Conservation (phyloP, 1,140 invertebrate genomes). For the Drosophila virilis region DNA sequence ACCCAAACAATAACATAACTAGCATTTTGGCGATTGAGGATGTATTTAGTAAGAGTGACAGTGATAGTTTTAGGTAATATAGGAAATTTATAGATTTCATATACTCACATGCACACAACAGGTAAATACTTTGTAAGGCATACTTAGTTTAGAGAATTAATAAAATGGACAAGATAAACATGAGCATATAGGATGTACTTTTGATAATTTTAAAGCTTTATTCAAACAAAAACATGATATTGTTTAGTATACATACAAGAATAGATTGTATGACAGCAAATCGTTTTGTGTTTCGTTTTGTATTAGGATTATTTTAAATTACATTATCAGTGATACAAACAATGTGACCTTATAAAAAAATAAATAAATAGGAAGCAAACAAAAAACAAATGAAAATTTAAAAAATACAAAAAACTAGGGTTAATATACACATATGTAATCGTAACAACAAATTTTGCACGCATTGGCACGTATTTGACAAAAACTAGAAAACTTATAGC, state of each 20-base stretch:
- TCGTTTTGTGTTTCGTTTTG: constrained; percentile 38
- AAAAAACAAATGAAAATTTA: constrained; percentile 40
- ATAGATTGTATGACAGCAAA: constrained; percentile 42
- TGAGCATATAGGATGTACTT: constrained; percentile 32
- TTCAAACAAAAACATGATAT: constrained; percentile 38
- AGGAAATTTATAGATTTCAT: constrained; percentile 33
- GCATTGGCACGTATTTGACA: constrained; percentile 60
- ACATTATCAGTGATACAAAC: constrained; percentile 76
- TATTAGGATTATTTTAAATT: constrained; percentile 61
- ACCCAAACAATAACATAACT: not conserved
- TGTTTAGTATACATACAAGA: constrained; percentile 25
- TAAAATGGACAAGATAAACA: constrained; percentile 26
- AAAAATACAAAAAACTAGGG: constrained; percentile 55
- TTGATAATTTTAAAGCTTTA: constrained; percentile 74
- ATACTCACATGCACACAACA: constrained; percentile 48
- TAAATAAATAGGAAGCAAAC: constrained; percentile 44
- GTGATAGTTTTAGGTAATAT: constrained; percentile 45
- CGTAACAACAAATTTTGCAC: constrained; percentile 72
- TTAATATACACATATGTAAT: constrained; percentile 57
- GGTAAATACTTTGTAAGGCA: constrained; percentile 53
- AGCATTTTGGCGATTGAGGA: constrained; percentile 18
- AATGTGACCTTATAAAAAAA: constrained; percentile 74
- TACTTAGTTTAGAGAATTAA: constrained; percentile 55
- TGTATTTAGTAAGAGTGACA: constrained; percentile 23
- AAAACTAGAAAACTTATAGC: constrained; percentile 58